A percentile compares a stretch with the other conserved stretches of the same genome.
Evolutionary conservation across 1,140 invertebrate genomes (phyloP).

Genomic region (Wasmannia auropunctata): DNA sequence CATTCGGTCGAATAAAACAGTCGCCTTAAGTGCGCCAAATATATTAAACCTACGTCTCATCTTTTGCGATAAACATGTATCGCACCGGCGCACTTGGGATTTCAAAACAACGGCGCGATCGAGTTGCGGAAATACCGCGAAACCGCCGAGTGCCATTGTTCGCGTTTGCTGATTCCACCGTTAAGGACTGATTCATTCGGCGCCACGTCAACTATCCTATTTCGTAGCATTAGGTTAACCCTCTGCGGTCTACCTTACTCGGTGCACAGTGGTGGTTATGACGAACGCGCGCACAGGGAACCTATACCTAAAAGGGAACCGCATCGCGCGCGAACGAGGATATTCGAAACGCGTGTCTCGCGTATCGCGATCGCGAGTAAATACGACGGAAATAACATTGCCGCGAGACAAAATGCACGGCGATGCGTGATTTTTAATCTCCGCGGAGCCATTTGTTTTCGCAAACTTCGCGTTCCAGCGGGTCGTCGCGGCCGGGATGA

Average conservation of each 20-base stretch:
- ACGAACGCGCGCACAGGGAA: not conserved
- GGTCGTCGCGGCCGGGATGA: not conserved
- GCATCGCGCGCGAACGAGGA: not conserved
- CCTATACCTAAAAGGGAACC: not conserved
- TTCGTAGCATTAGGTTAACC: slow-evolving; percentile 31
- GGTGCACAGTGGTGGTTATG: slow-evolving; percentile 13
- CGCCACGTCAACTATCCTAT: slow-evolving; percentile 26
- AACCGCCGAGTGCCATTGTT: slow-evolving; percentile 49
- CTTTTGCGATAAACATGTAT: not conserved
- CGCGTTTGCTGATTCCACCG: slow-evolving; percentile 59
- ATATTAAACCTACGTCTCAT: not conserved
- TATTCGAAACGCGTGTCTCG: not conserved
- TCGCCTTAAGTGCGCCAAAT: too few relatives aligned
- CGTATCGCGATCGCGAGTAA: slow-evolving; percentile 3
- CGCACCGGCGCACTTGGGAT: not conserved
- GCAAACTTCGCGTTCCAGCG: slow-evolving; percentile 19
- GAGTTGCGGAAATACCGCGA: slow-evolving; percentile 54
- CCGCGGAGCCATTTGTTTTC: slow-evolving; percentile 18
- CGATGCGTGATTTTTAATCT: slow-evolving; percentile 36
- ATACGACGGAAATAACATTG: not conserved
- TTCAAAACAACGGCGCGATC: slow-evolving; percentile 39
- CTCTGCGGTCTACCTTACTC: slow-evolving; percentile 33
- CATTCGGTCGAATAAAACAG: too few relatives aligned
- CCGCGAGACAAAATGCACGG: slow-evolving; percentile 2
- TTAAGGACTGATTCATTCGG: slow-evolving; percentile 37